phyloP scores from a whole-genome alignment of 2,888 invertebrate genomes.

The Tholera decimalis region DNA sequence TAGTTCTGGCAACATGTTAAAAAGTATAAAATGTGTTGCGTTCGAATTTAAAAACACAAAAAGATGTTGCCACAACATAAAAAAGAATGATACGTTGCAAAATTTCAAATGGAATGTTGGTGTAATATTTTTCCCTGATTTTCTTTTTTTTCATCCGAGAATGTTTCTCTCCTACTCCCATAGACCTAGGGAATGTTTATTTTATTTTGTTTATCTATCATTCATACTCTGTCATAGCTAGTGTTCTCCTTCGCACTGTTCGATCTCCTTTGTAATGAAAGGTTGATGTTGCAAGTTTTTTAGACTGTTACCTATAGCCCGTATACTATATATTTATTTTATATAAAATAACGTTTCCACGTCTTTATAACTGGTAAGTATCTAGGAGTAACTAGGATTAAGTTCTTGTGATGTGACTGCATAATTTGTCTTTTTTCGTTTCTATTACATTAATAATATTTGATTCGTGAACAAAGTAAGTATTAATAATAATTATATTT shows the following conservation, averaged over 20 bases:
- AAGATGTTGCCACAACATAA: slow-evolving; percentile 84
- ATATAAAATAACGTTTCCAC: slow-evolving; percentile 59
- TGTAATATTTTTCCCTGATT: slow-evolving; percentile 89
- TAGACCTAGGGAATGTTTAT: slow-evolving; percentile 89
- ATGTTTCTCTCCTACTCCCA: slow-evolving; percentile 91
- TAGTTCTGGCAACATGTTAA: slow-evolving; percentile 85
- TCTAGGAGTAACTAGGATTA: slow-evolving; percentile 66
- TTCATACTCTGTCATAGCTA: slow-evolving; percentile 86
- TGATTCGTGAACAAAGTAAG: slow-evolving; percentile 29
- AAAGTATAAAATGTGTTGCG: slow-evolving; percentile 23
- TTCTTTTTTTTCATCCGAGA: slow-evolving; percentile 86
- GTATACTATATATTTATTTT: slow-evolving; percentile 64
- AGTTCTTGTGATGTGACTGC: slow-evolving; percentile 72
- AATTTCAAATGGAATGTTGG: slow-evolving; percentile 93
- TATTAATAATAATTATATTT: not conserved
- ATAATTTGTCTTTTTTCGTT: slow-evolving; percentile 66
- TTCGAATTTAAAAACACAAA: slow-evolving; percentile 61
- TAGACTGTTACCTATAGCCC: slow-evolving; percentile 71
- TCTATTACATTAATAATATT: too few relatives aligned
- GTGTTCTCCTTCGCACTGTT: slow-evolving; percentile 83
- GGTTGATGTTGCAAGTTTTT: slow-evolving; percentile 86
- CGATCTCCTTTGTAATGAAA: slow-evolving; percentile 83
- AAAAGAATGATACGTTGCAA: slow-evolving; percentile 79
- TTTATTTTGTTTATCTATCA: slow-evolving; percentile 78
- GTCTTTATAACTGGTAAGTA: slow-evolving; percentile 76